These are phyloP conservation scores for Caenorhabditis afra DNA, from an alignment of 2,888 invertebrate species.

Conservation along the genomic window DNA sequence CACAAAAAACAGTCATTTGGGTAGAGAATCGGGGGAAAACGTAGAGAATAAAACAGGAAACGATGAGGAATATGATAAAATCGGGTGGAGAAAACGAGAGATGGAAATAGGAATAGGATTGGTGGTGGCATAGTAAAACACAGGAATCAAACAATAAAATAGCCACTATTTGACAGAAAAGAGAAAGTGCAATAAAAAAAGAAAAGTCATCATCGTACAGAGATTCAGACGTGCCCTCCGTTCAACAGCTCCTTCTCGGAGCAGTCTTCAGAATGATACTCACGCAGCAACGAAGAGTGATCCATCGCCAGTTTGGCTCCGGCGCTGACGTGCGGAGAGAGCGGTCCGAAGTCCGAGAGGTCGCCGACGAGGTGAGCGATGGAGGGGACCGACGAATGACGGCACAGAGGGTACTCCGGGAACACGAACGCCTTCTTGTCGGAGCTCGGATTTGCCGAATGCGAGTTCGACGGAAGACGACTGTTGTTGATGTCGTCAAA, in stretches of 20 bases:
- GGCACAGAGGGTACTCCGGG: conserved; percentile 53
- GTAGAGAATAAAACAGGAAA: conserved; percentile 40
- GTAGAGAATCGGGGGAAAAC: not conserved
- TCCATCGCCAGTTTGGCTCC: conserved; percentile 9
- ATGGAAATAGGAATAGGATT: not conserved
- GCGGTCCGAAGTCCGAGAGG: conserved; percentile 36
- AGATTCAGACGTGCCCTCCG: not conserved
- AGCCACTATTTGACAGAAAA: conserved; percentile 28
- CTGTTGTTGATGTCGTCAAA: conserved; percentile 58
- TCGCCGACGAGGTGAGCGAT: conserved; percentile 49
- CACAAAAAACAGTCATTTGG: conserved; percentile 5
- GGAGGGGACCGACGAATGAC: conserved; percentile 53
- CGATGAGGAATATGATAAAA: conserved; percentile 48
- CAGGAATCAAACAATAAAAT: conserved; percentile 20
- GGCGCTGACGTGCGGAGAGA: conserved; percentile 30
- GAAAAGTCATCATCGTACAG: conserved; percentile 15
- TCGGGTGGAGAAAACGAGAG: too few species aligned
- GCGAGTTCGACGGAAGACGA: conserved; percentile 58
- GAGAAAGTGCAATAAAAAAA: conserved; percentile 26
- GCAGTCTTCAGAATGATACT: conserved; percentile 1
- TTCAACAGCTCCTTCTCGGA: not conserved
- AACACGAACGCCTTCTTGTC: conserved; percentile 47
- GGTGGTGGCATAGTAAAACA: conserved; percentile 28
- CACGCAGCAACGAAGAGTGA: conserved; percentile 2
- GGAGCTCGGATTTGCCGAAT: conserved; percentile 51